phyloP scores from a whole-genome alignment of 2,888 invertebrate genomes.

The Drosophila buzzatii region DNA sequence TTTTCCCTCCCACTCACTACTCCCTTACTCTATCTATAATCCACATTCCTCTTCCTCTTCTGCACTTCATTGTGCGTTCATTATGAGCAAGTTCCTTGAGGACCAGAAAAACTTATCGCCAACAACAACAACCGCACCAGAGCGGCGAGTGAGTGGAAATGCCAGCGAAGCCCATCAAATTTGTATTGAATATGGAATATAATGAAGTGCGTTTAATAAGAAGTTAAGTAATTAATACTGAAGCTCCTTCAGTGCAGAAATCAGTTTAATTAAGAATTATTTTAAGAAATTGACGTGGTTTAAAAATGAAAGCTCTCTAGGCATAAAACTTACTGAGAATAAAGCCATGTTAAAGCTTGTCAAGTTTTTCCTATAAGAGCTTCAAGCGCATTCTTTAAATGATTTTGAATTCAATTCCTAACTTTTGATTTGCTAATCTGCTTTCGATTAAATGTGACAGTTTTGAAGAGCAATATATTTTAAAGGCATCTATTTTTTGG shows the following conservation, averaged over 20 bases:
- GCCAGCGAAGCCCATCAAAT: slow-evolving; percentile 45
- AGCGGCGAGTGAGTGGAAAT: slow-evolving; percentile 7
- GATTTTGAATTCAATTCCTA: too few relatives aligned
- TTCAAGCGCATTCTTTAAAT: too few relatives aligned
- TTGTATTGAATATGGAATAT: slow-evolving; percentile 43
- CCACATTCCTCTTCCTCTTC: background rate
- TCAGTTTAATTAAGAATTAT: background rate
- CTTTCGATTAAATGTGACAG: too few relatives aligned
- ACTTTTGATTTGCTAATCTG: too few relatives aligned
- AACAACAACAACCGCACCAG: background rate
- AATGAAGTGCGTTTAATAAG: slow-evolving; percentile 17
- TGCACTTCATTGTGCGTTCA: slow-evolving; percentile 33
- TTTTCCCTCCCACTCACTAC: slow-evolving; percentile 2
- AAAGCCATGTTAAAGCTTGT: too few relatives aligned
- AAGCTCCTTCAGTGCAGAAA: background rate
- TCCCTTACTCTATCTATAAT: slow-evolving; percentile 1
- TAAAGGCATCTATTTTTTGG: too few relatives aligned
- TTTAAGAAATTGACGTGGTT: background rate
- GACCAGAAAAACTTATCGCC: slow-evolving; percentile 32
- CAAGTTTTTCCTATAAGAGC: too few relatives aligned
- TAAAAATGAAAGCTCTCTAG: background rate
- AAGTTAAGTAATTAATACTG: slow-evolving; percentile 39
- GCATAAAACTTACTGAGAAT: too few relatives aligned
- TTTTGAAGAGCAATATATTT: too few relatives aligned
- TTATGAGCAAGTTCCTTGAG: slow-evolving; percentile 52